Conservation (phyloP, 2,888 invertebrate species). For the Doris montereyensis region DNA sequence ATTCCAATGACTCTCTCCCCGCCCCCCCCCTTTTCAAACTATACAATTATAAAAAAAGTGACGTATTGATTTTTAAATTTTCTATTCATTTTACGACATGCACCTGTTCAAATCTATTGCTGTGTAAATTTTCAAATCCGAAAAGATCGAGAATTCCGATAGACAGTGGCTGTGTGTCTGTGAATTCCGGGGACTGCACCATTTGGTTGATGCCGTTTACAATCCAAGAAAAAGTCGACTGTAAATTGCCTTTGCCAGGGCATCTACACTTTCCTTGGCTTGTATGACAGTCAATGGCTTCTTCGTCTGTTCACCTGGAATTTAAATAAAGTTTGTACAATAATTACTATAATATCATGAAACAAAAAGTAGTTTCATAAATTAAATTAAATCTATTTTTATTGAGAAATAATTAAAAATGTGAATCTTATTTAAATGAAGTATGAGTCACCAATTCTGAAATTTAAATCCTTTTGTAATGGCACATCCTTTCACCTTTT, state of each 20-base stretch:
- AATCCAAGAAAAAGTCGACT: conserved; percentile 69
- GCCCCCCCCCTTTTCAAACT: too few species aligned
- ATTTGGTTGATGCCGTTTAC: conserved; percentile 68
- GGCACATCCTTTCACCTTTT: too few species aligned
- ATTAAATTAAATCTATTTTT: not conserved
- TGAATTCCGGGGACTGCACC: conserved; percentile 53
- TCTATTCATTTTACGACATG: not conserved
- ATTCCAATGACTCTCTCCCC: too few species aligned
- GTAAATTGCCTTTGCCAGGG: conserved; percentile 69
- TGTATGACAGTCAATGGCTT: conserved; percentile 58
- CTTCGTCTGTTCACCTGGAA: conserved; percentile 59
- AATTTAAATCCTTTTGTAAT: too few species aligned
- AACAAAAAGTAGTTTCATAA: not conserved
- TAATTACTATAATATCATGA: not conserved
- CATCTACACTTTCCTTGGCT: conserved; percentile 66
- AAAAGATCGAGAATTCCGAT: conserved; percentile 69
- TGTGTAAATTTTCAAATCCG: conserved; percentile 69
- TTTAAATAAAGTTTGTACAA: too few species aligned
- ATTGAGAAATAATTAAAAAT: not conserved
- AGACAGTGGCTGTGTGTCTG: conserved; percentile 24
- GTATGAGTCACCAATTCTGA: too few species aligned
- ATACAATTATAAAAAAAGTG: too few species aligned
- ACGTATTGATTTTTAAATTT: too few species aligned
- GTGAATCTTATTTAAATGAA: too few species aligned
- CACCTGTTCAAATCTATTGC: conserved; percentile 70